Evolutionary conservation across 2,888 invertebrate species (phyloP), one percentile per base, ranked within the genome.

Genomic region (Ernsta delagoae): DNA sequence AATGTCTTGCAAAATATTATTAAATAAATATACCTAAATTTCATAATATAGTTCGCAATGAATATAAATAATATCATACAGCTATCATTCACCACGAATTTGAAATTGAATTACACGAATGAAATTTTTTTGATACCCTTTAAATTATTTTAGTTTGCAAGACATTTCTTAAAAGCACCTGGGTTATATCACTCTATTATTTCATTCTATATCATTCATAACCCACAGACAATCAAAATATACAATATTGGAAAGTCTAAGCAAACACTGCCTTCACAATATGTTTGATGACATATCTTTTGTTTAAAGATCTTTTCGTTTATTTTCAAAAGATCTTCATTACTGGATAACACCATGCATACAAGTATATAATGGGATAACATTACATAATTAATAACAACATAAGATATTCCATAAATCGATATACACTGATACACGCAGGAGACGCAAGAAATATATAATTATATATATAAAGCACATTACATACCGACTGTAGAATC

Each of bases 401-500:
- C 61, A 75, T 68, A 69, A 71, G 67, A 72, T 70, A 65, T 53
- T 65, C 69, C 66, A 74, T 61, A 48, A 68, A 59, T 41, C 12
- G 16, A 31, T 61, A 39, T 70, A 36, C 31, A 64, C 65, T 70
- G 59, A 70, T 11, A 60, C 41, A 54, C 41, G 60, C 43, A 54
- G 61, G 82, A 82, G 82, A 85, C 79, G 76, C 82, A 80, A 24
- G 24, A 24, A 24, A 24, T 24, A 3, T 24, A 24, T 72, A 53
- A 53, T 8, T 50, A 8, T 24, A 3, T 12, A 12, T 53, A 24
- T 24, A 24, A 83, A 79, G 76, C 76, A 69, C 36, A 82, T 89
- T 92, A 93, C 92, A 85, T 92, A 93, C 92, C 92, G 76, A 92
- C 92, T 91, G 92, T 82, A 75, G 78, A 74, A 83, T 84, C 84